Base-by-base conservation (phyloP, 2,113 vertebrate genomes). In the Chamaea fasciata region DNA sequence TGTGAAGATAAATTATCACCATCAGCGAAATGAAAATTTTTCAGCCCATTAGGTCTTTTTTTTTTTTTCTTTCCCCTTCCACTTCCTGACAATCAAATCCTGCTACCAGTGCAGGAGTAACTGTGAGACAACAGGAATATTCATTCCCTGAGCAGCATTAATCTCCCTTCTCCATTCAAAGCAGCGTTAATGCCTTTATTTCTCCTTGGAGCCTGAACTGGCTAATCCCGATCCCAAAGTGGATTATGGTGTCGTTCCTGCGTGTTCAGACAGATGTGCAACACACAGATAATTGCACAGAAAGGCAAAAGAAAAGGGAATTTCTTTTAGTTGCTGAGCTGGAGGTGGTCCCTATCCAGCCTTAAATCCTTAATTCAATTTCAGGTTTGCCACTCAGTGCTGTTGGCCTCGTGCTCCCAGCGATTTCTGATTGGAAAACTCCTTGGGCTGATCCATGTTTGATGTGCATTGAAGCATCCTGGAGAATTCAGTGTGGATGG, bases 401-500 rank as follows among this genome's bases (percentile, higher is more conserved):
- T 7, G 85, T 63, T 27, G 74, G 75, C 60, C 76, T 64, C 27
- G 9, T 80, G 74, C 78, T 74, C 60, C 1, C 1, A 46, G 11
- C 0, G 27, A 20, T 59, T 97, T 94, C 91, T 93, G 83, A 79
- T 95, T 96, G 97, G 95, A 94, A 95, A 70, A 87, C 52, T 71
- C 74, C 86, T 97, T 85, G 94, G 88, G 56, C 76, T 94, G 89
- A 89, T 97, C 91, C 95, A 94, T 97, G 93, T 97, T 98, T 97
- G 49, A 96, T 96, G 87, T 83, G 91, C 93, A 83, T 85, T 95
- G 97, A 96, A 97, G 96, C 96, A 92, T 96, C 95, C 96, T 97
- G 50, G 55, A 96, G 91, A 97, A 96, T 97, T 60, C 97, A 98
- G 96, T 96, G 97, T 83, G 94, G 95, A 97, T 97, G 95, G 96